A percentile compares a stretch with the other conserved stretches of the same genome.
phyloP scores from a whole-genome alignment of 2,113 vertebrate species.

The Gymnogyps californianus region DNA sequence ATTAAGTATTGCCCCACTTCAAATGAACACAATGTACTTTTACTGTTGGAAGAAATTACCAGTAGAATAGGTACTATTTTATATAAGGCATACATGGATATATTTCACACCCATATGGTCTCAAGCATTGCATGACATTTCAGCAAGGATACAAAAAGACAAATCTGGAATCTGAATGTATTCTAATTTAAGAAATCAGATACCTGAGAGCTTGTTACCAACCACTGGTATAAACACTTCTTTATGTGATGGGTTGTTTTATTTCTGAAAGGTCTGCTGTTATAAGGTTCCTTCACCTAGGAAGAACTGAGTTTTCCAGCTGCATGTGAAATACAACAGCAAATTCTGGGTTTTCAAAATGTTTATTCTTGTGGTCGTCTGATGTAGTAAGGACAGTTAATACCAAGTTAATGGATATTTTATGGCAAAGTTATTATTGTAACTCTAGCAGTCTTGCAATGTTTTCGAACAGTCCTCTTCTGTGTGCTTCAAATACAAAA shows the following conservation, averaged over 20 bases:
- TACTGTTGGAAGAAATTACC: neutral
- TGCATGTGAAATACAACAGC: neutral
- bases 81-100: neutral
- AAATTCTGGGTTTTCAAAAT: neutral
- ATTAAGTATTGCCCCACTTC: neutral
- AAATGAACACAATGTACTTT: neutral
- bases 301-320: neutral
- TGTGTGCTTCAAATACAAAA: neutral
- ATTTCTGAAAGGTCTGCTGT: neutral
- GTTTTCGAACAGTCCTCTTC: neutral
- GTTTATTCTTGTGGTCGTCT: neutral
- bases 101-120: neutral
- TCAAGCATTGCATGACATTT: neutral
- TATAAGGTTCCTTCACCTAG: neutral
- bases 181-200: neutral
- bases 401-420: constrained; percentile 42
- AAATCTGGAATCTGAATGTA: neutral
- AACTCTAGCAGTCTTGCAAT: constrained; percentile 5
- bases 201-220: neutral
- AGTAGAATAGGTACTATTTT: neutral
- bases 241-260: neutral
- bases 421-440: constrained; percentile 27
- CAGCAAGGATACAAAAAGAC: neutral
- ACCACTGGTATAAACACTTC: neutral
- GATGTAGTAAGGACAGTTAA: constrained; percentile 18